phyloP scores from a whole-genome alignment of 92 coral and sea anemone genomes.

The Zoanthus sansibaricus region DNA sequence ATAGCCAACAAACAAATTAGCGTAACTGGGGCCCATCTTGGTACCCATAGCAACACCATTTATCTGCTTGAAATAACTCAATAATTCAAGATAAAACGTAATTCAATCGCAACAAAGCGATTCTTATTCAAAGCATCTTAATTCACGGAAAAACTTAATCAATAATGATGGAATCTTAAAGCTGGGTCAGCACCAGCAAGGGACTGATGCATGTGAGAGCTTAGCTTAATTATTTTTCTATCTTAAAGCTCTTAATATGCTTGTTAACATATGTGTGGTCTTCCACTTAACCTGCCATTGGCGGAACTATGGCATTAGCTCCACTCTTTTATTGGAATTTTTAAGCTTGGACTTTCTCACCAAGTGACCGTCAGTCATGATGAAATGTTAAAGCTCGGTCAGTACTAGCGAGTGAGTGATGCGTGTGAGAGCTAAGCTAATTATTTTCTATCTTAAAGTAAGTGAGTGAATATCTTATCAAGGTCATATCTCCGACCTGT shows the following conservation, averaged over 20 bases:
- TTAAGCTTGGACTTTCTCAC: slow-evolving; percentile 15
- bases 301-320: slow-evolving; percentile 19
- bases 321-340: slow-evolving; percentile 12
- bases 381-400: slow-evolving; percentile 26
- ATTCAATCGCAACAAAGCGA: too few species aligned
- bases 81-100: too few species aligned
- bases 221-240: background rate
- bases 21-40: too few species aligned
- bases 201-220: background rate
- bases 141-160: background rate
- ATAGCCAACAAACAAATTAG: too few species aligned
- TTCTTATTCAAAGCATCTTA: too few species aligned
- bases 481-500: too few species aligned
- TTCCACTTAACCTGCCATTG: slow-evolving; percentile 2
- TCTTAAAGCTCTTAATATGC: background rate
- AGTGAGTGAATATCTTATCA: too few species aligned
- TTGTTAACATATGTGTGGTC: background rate
- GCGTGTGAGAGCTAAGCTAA: background rate
- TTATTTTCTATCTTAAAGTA: too few species aligned
- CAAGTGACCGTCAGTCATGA: slow-evolving; percentile 25
- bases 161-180: slow-evolving; percentile 22
- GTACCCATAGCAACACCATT: too few species aligned
- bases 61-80: too few species aligned
- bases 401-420: slow-evolving; percentile 7
- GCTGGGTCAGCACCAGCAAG: slow-evolving; percentile 16